Evolutionary conservation across 2,113 vertebrate genomes (phyloP), one percentile per base, ranked within the genome.

Genomic region (Plestiodon gilberti): DNA sequence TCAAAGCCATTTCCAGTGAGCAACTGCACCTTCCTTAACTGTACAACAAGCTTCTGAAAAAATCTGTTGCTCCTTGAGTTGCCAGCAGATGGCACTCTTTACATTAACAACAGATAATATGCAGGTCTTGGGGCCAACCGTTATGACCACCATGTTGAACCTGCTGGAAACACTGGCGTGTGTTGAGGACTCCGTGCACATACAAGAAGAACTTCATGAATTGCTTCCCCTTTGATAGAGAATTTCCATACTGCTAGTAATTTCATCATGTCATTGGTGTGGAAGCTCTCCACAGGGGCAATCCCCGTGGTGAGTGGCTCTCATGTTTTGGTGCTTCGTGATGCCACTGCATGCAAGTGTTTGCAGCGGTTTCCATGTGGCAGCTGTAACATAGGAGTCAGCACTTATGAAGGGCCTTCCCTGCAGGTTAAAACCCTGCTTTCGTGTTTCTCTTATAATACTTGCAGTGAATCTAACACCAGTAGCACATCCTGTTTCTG

Each of bases 41-140:
- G 1, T 0, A 40, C 79, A 57, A 48, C 17, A 62, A 35, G 35
- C n/a, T 33, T 48, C 48, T 23, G 43, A 62, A 2, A 0, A 43
- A 2, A 43, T 87, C 78, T 83, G 33, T 62, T 2, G 5, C 81
- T 83, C 74, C 33, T 2, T 61, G 33, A 35, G 3, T 25, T 14
- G 71, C 80, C 92, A n/a, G 85, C 30, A 91, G 91, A 14, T 89
- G 92, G 87, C 88, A 88, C 89, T 78, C 82, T 74, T 15, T 69
- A 0, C 25, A 77, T 87, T 77, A 61, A 67, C 84, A 25, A 81
- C 2, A 2, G 17, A 17, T n/a, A 57, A 20, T 65, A 23, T 20
- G 38, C 13, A 17, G 18, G 25, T 57, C n/a, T 82, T 55, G 11
- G 38, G n/a, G 65, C 18, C 20, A 35, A 48, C 35, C n/a, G 57